These are phyloP conservation scores for Babylonia areolata DNA, from an alignment of 1,140 invertebrate species.

Conservation along the genomic window DNA sequence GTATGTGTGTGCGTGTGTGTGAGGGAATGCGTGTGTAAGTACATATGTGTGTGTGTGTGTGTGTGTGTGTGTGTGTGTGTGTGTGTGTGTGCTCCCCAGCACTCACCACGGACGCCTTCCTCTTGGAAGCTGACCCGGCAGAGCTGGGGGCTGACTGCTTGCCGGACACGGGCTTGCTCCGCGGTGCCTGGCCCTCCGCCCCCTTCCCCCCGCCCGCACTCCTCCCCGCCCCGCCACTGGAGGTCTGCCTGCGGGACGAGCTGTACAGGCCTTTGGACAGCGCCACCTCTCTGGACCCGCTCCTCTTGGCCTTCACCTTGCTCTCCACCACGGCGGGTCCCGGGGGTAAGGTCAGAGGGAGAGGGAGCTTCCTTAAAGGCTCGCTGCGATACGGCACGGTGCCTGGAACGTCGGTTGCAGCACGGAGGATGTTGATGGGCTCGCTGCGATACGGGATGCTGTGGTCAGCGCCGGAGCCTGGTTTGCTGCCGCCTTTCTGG, in stretches of 20 bases:
- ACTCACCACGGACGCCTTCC: not conserved
- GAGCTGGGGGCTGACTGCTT: too few species aligned
- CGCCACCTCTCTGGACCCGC: not conserved
- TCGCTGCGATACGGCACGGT: not conserved
- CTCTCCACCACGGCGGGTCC: not conserved
- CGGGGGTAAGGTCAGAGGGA: not conserved
- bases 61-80: too few species aligned
- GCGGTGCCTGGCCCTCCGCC: not conserved
- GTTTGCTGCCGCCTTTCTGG: not conserved
- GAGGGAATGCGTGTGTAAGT: too few species aligned
- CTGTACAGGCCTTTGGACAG: not conserved
- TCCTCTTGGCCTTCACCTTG: not conserved
- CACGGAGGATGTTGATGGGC: not conserved
- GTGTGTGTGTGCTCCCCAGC: too few species aligned
- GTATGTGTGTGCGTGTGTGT: too few species aligned
- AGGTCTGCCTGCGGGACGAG: not conserved
- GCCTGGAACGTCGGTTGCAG: not conserved
- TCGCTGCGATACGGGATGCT: slow-evolving; percentile 9
- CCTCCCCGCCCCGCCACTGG: not conserved
- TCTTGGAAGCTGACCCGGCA: not conserved
- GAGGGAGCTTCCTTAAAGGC: not conserved
- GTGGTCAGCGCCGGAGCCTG: not conserved
- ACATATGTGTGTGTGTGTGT: too few species aligned
- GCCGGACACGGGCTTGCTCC: not conserved
- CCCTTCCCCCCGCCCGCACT: not conserved